Base-by-base conservation (phyloP, 1,140 invertebrate species). In the Aricia agestis region DNA sequence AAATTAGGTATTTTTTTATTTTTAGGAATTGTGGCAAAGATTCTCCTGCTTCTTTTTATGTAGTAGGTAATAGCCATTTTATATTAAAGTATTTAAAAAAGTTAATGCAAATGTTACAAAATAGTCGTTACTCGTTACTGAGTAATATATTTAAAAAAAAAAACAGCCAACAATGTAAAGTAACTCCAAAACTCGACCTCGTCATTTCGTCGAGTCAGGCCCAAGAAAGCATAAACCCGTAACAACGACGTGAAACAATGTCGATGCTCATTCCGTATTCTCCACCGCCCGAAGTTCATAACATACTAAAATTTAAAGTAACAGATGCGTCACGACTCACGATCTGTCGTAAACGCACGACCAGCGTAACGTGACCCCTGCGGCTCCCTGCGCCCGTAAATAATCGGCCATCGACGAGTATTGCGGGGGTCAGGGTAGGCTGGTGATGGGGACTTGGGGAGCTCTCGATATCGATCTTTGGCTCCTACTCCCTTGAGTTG, bases 391-490 rank as follows among this genome's bases (percentile, higher is more conserved):
- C 69, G 72, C 77, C 75, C 78, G 68, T 78, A 75, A 78, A 76
- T 76, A 73, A 68, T 71, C 71, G 76, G 74, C 73, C 75, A 77
- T 79, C 74, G 74, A 74, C 68, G 74, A 76, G 73, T 73, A 74
- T 71, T 75, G 75, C 74, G 78, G 78, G 74, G 85, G 72, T 82
- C 85, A 77, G 58, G 57, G 42, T 77, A 74, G 58, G 79, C 78
- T 83, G 85, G 83, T 69, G 71, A 70, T 45, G 76, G 78, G 78
- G 76, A 76, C 61, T 82, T 45, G 76, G 78, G 78, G 76, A 76
- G 66, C 82, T 80, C 80, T 84, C 80, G 85, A 87, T 89, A 89
- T 89, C 82, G 85, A 89, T 89, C 86, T 89, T 83, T 82, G 80
- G 82, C 79, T 77, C 77, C 72, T 76, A 79, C 83, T 89, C 87